Percentiles rank a stretch among this genome's conserved stretches.
phyloP scores from a whole-genome alignment of 2,888 invertebrate species.

The Lutraria lutraria region DNA sequence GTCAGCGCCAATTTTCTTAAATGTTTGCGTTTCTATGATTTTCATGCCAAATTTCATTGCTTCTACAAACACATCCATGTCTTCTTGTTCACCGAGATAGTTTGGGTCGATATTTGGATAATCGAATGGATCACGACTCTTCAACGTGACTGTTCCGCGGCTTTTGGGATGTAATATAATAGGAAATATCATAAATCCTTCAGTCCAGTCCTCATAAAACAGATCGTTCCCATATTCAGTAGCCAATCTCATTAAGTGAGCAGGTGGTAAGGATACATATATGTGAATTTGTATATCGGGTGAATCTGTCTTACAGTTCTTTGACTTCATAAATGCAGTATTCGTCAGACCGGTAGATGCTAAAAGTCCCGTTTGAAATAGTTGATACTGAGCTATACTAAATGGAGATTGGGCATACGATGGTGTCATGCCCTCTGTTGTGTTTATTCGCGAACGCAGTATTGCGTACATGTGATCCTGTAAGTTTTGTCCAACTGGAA shows the following conservation, averaged over 20 bases:
- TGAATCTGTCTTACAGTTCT: constrained; percentile 34
- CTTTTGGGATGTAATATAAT: constrained; percentile 89
- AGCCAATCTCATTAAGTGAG: neutral
- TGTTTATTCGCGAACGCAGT: constrained; percentile 40
- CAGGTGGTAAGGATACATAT: constrained; percentile 1
- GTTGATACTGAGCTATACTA: constrained; percentile 18
- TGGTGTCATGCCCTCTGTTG: constrained; percentile 45
- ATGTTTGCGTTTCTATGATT: constrained; percentile 37
- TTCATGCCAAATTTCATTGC: constrained; percentile 40
- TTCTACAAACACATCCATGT: constrained; percentile 55
- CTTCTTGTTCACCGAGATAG: constrained; percentile 90
- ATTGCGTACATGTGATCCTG: constrained; percentile 78
- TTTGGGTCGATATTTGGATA: constrained; percentile 95
- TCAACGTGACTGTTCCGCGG: constrained; percentile 92
- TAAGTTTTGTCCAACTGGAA: constrained; percentile 84
- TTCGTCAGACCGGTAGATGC: constrained; percentile 32
- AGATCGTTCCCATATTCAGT: neutral
- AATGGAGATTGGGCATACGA: constrained; percentile 35
- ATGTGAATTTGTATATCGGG: constrained; percentile 58
- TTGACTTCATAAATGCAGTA: constrained; percentile 40
- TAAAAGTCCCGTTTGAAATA: constrained; percentile 39
- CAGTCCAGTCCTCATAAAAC: constrained; percentile 5
- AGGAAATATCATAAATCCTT: constrained; percentile 38
- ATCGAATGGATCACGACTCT: constrained; percentile 91
- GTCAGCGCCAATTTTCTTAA: constrained; percentile 39